phyloP scores from a whole-genome alignment of 2,888 invertebrate genomes.

The Drosophila algonquin region DNA sequence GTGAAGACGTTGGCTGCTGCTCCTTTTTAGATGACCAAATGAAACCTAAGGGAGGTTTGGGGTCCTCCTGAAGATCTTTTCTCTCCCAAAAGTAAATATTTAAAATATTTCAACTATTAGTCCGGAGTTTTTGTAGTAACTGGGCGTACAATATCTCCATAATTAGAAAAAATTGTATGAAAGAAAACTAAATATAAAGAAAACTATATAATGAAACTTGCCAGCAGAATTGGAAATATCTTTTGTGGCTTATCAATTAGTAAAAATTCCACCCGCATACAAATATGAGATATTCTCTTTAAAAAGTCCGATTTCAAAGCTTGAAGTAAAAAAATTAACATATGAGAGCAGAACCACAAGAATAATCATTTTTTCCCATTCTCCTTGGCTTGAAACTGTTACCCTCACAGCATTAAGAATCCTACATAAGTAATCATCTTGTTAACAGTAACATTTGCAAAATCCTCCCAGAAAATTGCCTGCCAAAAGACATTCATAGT shows the following conservation, averaged over 20 bases:
- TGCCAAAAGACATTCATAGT: neutral
- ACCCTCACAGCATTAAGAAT: too few species aligned
- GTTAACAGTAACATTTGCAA: conserved; percentile 17
- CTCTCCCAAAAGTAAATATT: too few species aligned
- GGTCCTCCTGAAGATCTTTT: neutral
- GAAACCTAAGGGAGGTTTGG: too few species aligned
- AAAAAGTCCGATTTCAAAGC: neutral
- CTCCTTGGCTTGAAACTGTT: too few species aligned
- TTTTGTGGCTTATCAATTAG: neutral
- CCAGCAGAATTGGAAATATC: neutral
- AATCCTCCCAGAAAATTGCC: neutral
- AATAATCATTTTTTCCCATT: too few species aligned
- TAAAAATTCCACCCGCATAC: neutral
- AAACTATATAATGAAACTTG: too few species aligned
- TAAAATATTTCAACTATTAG: too few species aligned
- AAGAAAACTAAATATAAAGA: too few species aligned
- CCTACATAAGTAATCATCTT: conserved; percentile 10
- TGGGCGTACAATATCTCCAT: too few species aligned
- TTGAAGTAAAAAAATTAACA: neutral
- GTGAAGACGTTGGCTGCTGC: conserved; percentile 9
- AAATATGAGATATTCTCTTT: neutral
- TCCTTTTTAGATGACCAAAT: neutral
- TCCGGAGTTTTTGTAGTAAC: too few species aligned
- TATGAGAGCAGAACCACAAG: neutral
- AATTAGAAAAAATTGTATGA: too few species aligned